Conservation (phyloP, 2,113 vertebrate genomes). For the Gymnarchus niloticus region DNA sequence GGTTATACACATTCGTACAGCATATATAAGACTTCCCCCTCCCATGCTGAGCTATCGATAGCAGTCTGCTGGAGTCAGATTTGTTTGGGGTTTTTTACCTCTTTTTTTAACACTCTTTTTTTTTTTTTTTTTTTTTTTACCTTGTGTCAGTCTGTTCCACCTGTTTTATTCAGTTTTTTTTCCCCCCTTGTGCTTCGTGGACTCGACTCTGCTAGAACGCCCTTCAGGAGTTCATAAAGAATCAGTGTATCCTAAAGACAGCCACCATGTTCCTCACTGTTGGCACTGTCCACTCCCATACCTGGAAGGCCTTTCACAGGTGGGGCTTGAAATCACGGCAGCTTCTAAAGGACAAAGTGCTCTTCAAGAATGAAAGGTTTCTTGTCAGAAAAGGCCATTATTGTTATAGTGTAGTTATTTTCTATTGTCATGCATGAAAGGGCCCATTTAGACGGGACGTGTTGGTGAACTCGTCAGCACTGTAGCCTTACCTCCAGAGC, state of each 20-base stretch:
- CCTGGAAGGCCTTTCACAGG: slow-evolving; percentile 39
- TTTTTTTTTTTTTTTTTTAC: not conserved
- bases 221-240: no score
- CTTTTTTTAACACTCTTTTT: slow-evolving; percentile 9
- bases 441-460: no score
- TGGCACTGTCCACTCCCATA: slow-evolving; percentile 23
- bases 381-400: no score
- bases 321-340: slow-evolving; percentile 46
- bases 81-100: not conserved
- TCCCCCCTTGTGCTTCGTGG: no score
- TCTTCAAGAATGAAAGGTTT: slow-evolving; percentile 37
- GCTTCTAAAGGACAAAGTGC: slow-evolving; percentile 43
- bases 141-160: not conserved
- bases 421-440: no score
- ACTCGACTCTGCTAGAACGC: no score
- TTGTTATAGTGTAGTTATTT: no score
- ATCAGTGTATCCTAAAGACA: no score
- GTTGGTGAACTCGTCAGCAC: no score
- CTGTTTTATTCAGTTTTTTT: not conserved
- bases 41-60: not conserved
- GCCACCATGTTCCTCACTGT: no score
- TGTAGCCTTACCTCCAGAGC: no score
- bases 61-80: not conserved
- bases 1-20: not conserved
- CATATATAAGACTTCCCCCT: not conserved